Base-by-base conservation (phyloP, 2,888 invertebrate genomes). In the Spilarctia lutea region DNA sequence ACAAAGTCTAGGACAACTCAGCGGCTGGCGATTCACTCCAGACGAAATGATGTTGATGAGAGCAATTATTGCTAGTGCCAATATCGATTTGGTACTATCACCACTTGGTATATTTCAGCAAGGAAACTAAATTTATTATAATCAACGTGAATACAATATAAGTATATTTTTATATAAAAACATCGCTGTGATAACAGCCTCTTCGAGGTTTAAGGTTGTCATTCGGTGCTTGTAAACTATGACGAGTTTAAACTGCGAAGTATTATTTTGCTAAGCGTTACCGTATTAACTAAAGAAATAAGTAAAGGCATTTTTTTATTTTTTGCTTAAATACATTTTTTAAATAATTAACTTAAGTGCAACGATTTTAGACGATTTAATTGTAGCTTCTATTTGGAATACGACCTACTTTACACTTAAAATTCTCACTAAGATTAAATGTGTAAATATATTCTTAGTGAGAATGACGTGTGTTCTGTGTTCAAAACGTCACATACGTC, bases 21-120 rank as follows among this genome's bases (percentile, higher is more conserved):
- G 96, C 68, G 97, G 97, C 0, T 97, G 97, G 97, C 95, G 96
- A 77, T 94, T 97, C 78, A 96, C 96, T 0, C 96, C 96, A 0
- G 97, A 97, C 83, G 97, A 97, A 81, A 95, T 97, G 91, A 97
- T 97, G 89, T 92, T 97, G 63, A 96, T 97, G 90, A 95, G 97
- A 78, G 96, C 97, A 24, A 95, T 97, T 78, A 96, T 97, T 48
- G 96, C 96, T 35, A 97, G 97, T 85, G 97, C 97, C 66, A 97
- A 97, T 85, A 96, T 96, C 2, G 96, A 97, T 88, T 91, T 97
- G 79, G 96, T 97, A 79, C 91, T 97, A 83, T 96, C 97, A 65
- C 97, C 97, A 24, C 94, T 96, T 68, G 96, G 96, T 79, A 96
- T 97, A 87, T 96, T 95, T 86, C 96, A 95, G 77, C 96, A 96